Evolutionary conservation across 2,113 vertebrate genomes (phyloP), one percentile per base, ranked within the genome.

Genomic region (Trogon melanurus): DNA sequence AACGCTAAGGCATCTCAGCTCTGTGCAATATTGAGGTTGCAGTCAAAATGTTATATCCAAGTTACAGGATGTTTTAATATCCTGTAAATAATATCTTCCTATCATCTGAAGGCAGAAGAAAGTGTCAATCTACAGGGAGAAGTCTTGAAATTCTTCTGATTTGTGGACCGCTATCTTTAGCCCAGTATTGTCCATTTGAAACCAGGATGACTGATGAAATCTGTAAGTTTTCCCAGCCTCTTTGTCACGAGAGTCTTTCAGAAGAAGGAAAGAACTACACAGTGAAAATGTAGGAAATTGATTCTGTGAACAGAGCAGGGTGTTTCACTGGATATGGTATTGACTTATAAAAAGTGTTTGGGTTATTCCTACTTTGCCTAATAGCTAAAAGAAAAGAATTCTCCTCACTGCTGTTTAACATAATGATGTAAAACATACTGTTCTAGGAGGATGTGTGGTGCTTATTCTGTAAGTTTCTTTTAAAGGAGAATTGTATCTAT

Each of bases 11-110:
- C 45, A 85, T 65, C 14, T 85, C 41, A 76, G 34, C 48, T 44
- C 71, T 16, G 8, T 70, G 11, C 7, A 48, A 73, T 16, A 72
- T 0, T 36, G n/a, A 85, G 23, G 16, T 51, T 91, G 29, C 25
- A 81, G 34, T 22, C 47, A 74, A 74, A 48, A 51, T 81, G 34
- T 17, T 84, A 64, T 17, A 56, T 53, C 5, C 38, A 79, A 38
- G 7, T 56, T 84, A 81, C 26, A 81, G 51, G 44, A 65, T 84
- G 72, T 92, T 41, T 97, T 93, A 93, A 95, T 95, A 95, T 89
- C 67, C 69, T 88, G 34, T 38, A 86, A 67, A 11, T 1, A 0
- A 2, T 78, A 32, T 93, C 84, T 38, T 78, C 72, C 84, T 50
- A 80, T 80, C 69, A 79, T 16, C 13, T 36, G 64, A 80, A 93